Evolutionary conservation across 2,888 invertebrate genomes (phyloP).

Genomic region (Falcaria lacertinaria): DNA sequence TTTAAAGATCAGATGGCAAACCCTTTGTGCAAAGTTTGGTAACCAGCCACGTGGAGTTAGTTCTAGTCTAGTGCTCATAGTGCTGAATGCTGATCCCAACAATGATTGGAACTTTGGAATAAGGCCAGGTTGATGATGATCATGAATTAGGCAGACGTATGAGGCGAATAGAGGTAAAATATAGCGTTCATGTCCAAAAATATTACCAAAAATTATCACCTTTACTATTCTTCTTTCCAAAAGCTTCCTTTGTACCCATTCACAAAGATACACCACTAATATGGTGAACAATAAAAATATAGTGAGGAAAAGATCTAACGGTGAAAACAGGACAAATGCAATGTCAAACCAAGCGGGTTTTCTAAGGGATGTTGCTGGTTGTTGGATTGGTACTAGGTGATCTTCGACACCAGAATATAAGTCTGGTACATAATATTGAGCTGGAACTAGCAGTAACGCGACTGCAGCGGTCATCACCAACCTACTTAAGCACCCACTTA

Average conservation of each 20-base stretch:
- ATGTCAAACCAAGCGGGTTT: slow-evolving; percentile 1
- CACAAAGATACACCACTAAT: background rate
- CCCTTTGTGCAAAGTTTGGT: too few relatives aligned
- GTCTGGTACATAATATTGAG: slow-evolving; percentile 1
- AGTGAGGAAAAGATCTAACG: background rate
- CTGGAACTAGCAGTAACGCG: slow-evolving; percentile 1
- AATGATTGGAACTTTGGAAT: too few relatives aligned
- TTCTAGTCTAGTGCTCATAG: too few relatives aligned
- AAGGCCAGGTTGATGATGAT: too few relatives aligned
- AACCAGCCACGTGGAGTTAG: too few relatives aligned
- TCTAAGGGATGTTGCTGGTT: background rate
- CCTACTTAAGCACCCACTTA: slow-evolving; percentile 1
- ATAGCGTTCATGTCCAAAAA: too few relatives aligned
- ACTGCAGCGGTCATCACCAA: slow-evolving; percentile 1
- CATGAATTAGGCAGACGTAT: too few relatives aligned
- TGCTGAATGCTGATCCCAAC: too few relatives aligned
- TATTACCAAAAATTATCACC: too few relatives aligned
- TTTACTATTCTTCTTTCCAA: slow-evolving; percentile 3
- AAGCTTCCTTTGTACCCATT: slow-evolving; percentile 1
- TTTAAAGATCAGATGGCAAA: too few relatives aligned
- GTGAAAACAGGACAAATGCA: slow-evolving; percentile 1
- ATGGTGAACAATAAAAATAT: background rate
- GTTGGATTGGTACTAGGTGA: background rate
- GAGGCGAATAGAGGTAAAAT: too few relatives aligned
- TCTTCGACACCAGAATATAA: background rate